These are phyloP conservation scores for Drosophila meridiana DNA, from an alignment of 2,888 invertebrate species.

Conservation along the genomic window DNA sequence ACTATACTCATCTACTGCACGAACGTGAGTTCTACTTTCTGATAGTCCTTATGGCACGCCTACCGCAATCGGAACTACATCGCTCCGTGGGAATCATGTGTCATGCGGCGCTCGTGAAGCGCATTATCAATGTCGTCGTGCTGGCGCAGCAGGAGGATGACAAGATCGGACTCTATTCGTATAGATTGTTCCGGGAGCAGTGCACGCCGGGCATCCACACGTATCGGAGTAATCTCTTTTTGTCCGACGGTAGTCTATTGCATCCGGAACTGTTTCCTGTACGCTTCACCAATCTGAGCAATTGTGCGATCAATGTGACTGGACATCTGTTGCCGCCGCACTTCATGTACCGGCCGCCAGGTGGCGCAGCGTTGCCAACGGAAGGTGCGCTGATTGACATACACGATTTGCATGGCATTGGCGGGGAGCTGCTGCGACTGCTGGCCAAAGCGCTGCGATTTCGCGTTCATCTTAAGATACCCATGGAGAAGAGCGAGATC, in stretches of 20 bases:
- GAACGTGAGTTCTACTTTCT: constrained; percentile 76
- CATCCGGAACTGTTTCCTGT: constrained; percentile 64
- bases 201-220: constrained; percentile 47
- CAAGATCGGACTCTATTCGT: constrained; percentile 33
- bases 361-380: constrained; percentile 35
- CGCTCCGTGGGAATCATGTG: constrained; percentile 46
- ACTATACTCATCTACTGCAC: constrained; percentile 42
- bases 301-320: constrained; percentile 68
- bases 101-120: constrained; percentile 26
- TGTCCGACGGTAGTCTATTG: constrained; percentile 28
- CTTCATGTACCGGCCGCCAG: constrained; percentile 53
- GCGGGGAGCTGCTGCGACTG: constrained; percentile 70
- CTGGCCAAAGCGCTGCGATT: constrained; percentile 70
- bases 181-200: constrained; percentile 39
- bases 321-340: constrained; percentile 67
- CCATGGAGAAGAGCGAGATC: constrained; percentile 44
- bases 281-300: constrained; percentile 49
- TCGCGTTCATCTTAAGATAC: constrained; percentile 58
- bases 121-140: constrained; percentile 71
- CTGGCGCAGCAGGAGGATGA: constrained; percentile 48
- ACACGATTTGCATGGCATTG: constrained; percentile 68
- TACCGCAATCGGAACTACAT: neutral
- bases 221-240: constrained; percentile 55
- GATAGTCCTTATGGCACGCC: constrained; percentile 61
- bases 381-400: constrained; percentile 32